Evolutionary conservation across 2,113 vertebrate species (phyloP).

Genomic region (Odobenus rosmarus): DNA sequence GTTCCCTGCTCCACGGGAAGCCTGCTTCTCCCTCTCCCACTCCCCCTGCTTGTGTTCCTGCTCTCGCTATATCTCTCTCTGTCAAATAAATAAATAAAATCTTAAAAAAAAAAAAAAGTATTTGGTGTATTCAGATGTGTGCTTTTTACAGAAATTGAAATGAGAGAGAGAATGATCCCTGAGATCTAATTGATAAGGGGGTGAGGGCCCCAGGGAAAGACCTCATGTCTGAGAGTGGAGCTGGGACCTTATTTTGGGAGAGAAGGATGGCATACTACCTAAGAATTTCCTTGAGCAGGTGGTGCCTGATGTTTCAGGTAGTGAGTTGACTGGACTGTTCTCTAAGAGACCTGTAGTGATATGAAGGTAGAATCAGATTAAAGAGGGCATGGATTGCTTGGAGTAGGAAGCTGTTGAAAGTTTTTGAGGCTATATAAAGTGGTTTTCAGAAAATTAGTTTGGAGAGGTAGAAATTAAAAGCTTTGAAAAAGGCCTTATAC

Average conservation of each 20-base stretch:
- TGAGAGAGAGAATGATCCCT: neutral
- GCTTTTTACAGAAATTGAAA: slow-evolving; percentile 21
- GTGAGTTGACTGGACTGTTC: neutral
- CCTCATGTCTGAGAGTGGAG: neutral
- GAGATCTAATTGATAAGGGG: neutral
- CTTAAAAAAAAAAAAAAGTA: too few relatives aligned
- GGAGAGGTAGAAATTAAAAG: slow-evolving; percentile 35
- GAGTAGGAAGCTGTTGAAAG: neutral
- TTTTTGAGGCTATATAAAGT: slow-evolving; percentile 9
- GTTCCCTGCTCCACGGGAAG: too few relatives aligned
- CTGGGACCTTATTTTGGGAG: neutral
- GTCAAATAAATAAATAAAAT: too few relatives aligned
- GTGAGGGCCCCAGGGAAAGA: neutral
- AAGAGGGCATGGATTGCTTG: neutral
- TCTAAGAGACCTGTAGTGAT: neutral
- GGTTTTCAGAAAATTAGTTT: neutral
- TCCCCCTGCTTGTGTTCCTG: too few relatives aligned
- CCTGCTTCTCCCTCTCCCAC: too few relatives aligned
- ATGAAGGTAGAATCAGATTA: neutral
- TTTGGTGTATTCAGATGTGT: slow-evolving; percentile 5
- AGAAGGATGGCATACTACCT: neutral
- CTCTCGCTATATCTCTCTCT: too few relatives aligned
- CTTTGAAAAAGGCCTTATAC: neutral
- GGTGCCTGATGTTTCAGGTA: slow-evolving; percentile 6
- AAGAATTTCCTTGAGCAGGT: neutral